Conservation (phyloP, 2,113 vertebrate genomes). For the Eclectus roratus region DNA sequence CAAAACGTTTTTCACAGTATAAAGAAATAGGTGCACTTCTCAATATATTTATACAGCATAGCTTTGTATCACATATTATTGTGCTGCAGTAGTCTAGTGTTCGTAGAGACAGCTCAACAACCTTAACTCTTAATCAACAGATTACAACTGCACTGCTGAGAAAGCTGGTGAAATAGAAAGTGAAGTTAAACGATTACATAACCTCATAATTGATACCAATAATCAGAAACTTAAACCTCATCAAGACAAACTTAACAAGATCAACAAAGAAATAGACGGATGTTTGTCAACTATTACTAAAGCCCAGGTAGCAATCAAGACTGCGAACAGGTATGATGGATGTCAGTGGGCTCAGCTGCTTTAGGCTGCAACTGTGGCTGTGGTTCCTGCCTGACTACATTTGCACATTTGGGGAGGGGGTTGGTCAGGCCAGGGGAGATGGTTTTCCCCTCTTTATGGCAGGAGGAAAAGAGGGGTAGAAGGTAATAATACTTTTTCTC, state of each 20-base stretch:
- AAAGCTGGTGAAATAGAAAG: slow-evolving; percentile 84
- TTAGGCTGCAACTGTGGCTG: neutral
- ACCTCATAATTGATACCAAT: slow-evolving; percentile 89
- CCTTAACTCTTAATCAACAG: slow-evolving; percentile 59
- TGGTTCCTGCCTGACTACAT: fast-evolving
- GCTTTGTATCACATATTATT: neutral
- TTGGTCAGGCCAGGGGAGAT: neutral
- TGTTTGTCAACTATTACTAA: slow-evolving; percentile 87
- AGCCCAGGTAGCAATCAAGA: slow-evolving; percentile 91
- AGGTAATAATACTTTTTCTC: neutral
- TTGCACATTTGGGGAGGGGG: fast-evolving
- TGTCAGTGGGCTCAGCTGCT: fast-evolving
- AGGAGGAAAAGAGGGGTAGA: neutral
- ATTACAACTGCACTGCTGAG: slow-evolving; percentile 78
- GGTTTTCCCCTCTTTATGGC: neutral
- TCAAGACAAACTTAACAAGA: slow-evolving; percentile 87
- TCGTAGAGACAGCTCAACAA: neutral
- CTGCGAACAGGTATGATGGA: slow-evolving; percentile 82
- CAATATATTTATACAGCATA: neutral
- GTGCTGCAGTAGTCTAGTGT: neutral
- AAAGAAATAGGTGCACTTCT: neutral
- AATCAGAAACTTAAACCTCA: slow-evolving; percentile 89
- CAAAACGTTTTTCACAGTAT: neutral
- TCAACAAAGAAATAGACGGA: slow-evolving; percentile 88
- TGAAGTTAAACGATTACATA: slow-evolving; percentile 89